Percentiles rank a stretch among this genome's conserved stretches.
These are phyloP conservation scores for Antennarius maculatus DNA, from an alignment of 2,797 vertebrate species.

Conservation along the genomic window DNA sequence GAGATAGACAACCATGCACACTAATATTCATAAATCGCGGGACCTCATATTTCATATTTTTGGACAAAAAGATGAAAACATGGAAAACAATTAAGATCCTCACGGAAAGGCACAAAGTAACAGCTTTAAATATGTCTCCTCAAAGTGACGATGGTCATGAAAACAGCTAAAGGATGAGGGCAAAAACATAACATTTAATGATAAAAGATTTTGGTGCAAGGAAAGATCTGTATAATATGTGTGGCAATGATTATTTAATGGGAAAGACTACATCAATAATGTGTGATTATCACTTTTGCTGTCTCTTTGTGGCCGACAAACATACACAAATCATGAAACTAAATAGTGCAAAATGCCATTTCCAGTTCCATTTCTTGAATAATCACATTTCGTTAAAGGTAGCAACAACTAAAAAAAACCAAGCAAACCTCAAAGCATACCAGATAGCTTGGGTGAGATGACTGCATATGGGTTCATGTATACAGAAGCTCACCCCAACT, in stretches of 20 bases:
- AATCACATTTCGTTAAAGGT: conserved; percentile 18
- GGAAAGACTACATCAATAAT: neutral
- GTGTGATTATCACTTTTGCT: neutral
- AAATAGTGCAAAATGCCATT: neutral
- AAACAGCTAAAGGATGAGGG: too few species aligned
- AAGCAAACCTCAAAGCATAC: conserved; percentile 5
- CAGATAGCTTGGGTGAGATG: conserved; percentile 35
- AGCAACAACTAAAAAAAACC: neutral
- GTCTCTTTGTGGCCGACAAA: conserved; percentile 17
- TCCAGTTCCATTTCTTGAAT: conserved; percentile 14
- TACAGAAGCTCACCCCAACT: conserved; percentile 56
- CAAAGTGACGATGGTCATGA: neutral
- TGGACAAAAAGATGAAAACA: too few species aligned
- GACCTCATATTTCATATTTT: too few species aligned
- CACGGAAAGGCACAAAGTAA: too few species aligned
- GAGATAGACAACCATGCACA: too few species aligned
- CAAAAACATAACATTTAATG: conserved; percentile 7
- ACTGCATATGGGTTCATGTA: conserved; percentile 64
- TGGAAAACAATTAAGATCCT: too few species aligned
- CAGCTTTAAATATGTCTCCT: neutral
- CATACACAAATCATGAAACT: too few species aligned
- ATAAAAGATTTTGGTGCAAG: neutral
- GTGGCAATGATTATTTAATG: conserved; percentile 21
- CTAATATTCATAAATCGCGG: too few species aligned
- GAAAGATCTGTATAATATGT: conserved; percentile 6